A percentile compares a stretch with the other conserved stretches of the same genome.
Evolutionary conservation across 2,888 invertebrate species (phyloP).

Genomic region (Xylophagus ater): DNA sequence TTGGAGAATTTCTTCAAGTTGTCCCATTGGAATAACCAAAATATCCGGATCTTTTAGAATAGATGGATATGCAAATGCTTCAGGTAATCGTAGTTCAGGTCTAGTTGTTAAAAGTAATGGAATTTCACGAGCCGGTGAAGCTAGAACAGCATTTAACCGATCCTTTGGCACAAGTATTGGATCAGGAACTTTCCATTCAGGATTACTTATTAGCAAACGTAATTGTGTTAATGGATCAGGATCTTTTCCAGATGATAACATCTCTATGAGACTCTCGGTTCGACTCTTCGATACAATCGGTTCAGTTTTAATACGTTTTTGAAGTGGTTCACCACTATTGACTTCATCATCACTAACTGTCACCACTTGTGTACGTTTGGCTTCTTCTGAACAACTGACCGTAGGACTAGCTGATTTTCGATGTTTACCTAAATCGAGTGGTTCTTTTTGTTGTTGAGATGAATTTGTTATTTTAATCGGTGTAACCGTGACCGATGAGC

Average conservation of each 20-base stretch:
- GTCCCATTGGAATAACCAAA: constrained; percentile 62
- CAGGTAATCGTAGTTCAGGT: constrained; percentile 62
- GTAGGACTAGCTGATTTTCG: constrained; percentile 59
- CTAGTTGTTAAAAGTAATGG: constrained; percentile 58
- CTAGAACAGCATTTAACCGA: constrained; percentile 55
- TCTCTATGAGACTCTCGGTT: constrained; percentile 36
- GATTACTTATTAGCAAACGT: constrained; percentile 52
- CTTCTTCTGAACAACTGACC: constrained; percentile 63
- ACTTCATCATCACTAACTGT: constrained; percentile 27
- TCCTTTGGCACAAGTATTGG: constrained; percentile 71
- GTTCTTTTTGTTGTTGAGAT: constrained; percentile 46
- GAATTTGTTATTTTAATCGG: constrained; percentile 20
- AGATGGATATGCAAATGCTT: constrained; percentile 60
- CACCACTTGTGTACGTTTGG: constrained; percentile 34
- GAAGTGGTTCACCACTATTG: constrained; percentile 36
- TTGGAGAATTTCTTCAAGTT: constrained; percentile 54
- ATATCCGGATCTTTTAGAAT: constrained; percentile 67
- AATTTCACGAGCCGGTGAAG: constrained; percentile 64
- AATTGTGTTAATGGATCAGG: constrained; percentile 60
- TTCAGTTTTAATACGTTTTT: constrained; percentile 43
- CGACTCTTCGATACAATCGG: constrained; percentile 35
- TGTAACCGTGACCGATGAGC: constrained; percentile 21
- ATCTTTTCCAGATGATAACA: constrained; percentile 41
- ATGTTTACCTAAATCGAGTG: constrained; percentile 56
- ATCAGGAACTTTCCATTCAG: constrained; percentile 64